Percentiles rank a stretch among this genome's conserved stretches.
phyloP scores from a whole-genome alignment of 2,113 vertebrate genomes.

The Paedocypris sp. region DNA sequence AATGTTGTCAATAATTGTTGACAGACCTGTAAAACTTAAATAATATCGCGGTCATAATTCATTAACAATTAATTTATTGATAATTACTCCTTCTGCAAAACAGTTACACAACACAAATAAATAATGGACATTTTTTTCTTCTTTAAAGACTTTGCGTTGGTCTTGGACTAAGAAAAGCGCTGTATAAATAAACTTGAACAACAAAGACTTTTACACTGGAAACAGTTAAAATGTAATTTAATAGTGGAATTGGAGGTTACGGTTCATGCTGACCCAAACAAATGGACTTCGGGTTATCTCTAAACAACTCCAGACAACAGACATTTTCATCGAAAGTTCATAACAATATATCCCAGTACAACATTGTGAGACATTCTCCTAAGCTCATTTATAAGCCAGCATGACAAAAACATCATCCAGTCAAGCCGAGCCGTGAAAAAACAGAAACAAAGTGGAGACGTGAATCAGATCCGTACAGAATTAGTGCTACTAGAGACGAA shows the following conservation, averaged over 20 bases:
- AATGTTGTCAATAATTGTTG: too few relatives aligned
- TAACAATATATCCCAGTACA: neutral
- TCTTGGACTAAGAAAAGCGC: too few relatives aligned
- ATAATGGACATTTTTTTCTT: too few relatives aligned
- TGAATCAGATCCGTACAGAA: neutral
- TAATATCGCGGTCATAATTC: too few relatives aligned
- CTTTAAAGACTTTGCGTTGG: too few relatives aligned
- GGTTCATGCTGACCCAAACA: slow-evolving; percentile 14
- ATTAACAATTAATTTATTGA: too few relatives aligned
- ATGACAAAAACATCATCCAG: neutral
- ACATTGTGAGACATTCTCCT: slow-evolving; percentile 4
- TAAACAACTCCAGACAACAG: slow-evolving; percentile 8
- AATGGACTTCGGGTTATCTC: neutral
- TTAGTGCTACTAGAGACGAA: too few relatives aligned
- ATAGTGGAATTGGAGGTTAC: slow-evolving; percentile 4
- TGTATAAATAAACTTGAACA: too few relatives aligned
- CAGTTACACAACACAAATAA: too few relatives aligned
- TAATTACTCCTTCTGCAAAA: too few relatives aligned
- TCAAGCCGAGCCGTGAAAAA: neutral
- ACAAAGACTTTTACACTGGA: too few relatives aligned
- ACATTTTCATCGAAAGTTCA: slow-evolving; percentile 5
- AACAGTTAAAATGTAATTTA: slow-evolving; percentile 2
- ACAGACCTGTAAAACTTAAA: too few relatives aligned
- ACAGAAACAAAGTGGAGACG: neutral
- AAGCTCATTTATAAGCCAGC: neutral